Evolutionary conservation across 2,888 invertebrate genomes (phyloP), one percentile per base, ranked within the genome.

Genomic region (Tridacna crocea): DNA sequence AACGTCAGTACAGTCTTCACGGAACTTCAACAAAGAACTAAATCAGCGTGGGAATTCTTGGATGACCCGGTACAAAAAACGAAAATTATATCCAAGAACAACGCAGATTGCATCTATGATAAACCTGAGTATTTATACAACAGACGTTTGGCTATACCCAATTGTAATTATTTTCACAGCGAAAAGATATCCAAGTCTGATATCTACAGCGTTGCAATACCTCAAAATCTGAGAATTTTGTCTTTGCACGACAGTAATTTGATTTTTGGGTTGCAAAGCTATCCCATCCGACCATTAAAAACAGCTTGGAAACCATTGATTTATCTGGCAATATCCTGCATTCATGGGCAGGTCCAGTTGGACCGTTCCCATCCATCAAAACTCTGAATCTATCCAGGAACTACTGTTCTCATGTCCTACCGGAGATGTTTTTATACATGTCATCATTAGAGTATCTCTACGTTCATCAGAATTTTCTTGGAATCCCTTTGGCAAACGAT

Each of bases 401-500:
- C 48, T 74, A 73, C 47, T 76, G 77, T 22, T 63, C 75, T 24
- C 6, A 48, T n/a, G 55, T 80, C 22, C 0, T 36, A 24, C 10
- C 24, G 26, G 24, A 51, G 3, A 65, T 76, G 26, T 80, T 85
- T 65, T 27, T 19, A 12, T 48, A 26, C 10, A 26, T 78, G 48
- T 8, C 46, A 13, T 55, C 36, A 0, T n/a, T 85, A 0, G 63
- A 63, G 55, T 61, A 26, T n/a, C 65, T 85, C 6, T 75, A 77
- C 13, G 24, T 77, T 13, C 72, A 79, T 12, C 55, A 70, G 17
- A 85, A 85, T 46, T 51, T 51, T n/a, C n/a, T 85, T 12, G 85
- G 85, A n/a, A 12, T 68, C 15, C 15, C 65, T 11, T 65, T 81
- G 22, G 22, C 65, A 26, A 58, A 77, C 17, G 65, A 61, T 13